Base-by-base conservation (phyloP, 2,797 vertebrate genomes). In the Galagoides demidoff region DNA sequence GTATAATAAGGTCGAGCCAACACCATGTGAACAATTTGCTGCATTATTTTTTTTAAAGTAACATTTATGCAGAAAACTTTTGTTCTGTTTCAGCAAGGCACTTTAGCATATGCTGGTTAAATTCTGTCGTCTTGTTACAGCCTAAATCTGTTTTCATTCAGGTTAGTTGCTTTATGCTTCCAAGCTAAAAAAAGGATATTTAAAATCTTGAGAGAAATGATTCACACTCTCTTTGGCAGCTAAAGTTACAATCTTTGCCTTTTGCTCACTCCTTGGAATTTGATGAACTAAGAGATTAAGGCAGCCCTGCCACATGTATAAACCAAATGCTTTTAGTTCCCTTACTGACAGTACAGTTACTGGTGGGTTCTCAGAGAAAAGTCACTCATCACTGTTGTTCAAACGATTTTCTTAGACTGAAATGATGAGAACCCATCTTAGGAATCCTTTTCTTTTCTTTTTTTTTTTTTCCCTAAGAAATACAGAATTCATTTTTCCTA, bases 151-250 rank as follows among this genome's bases (percentile, higher is more conserved):
- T 97, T 97, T 98, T 97, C 96, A 97, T 97, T 97, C 97, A 97
- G 95, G 95, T 97, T 70, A 85, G 90, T 91, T 97, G 73, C 95
- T 97, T 96, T 97, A 95, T 97, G 96, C 91, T 95, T 97, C 39
- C 79, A 95, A 96, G 95, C 96, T 98, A 98, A 95, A 96, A 94
- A 97, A 95, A 86, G 70, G 89, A 95, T 97, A 96, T 95, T 98
- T 97, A 96, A 98, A 98, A 97, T 98, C 96, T 96, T 96, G 96
- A 95, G 96, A 96, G 95, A 96, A 97, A 96, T 97, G 97, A 97
- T 97, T 98, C 97, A 97, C 97, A 97, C 96, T 96, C 77, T 94
- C 34, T 83, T 96, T 98, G 97, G 97, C 97, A 97, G 95, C 77
- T 85, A 94, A 95, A 92, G 71, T 96, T 96, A 96, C 95, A 97